These are phyloP conservation scores for Nephrotoma flavescens DNA, from an alignment of 2,888 invertebrate genomes.

Conservation along the genomic window DNA sequence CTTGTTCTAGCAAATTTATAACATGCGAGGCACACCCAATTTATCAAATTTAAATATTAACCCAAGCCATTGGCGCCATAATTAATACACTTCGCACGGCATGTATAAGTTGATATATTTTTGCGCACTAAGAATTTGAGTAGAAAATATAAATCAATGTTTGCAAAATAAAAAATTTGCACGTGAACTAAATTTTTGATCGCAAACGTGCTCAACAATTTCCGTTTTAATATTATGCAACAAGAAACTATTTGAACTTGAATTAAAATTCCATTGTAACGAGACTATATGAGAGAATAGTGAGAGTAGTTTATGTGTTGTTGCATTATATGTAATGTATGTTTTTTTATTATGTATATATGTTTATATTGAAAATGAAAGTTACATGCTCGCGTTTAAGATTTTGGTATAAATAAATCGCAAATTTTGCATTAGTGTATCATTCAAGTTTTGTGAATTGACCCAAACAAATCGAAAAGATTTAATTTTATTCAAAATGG, in stretches of 20 bases:
- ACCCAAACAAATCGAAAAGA: background rate
- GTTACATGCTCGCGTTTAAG: background rate
- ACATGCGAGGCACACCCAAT: background rate
- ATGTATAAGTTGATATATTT: background rate
- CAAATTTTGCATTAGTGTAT: background rate
- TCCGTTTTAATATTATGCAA: background rate
- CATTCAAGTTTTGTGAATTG: background rate
- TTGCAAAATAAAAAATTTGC: background rate
- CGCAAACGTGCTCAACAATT: background rate
- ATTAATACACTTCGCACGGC: background rate
- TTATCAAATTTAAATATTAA: background rate
- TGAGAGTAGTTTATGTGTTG: background rate
- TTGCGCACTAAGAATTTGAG: background rate
- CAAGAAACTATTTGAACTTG: background rate
- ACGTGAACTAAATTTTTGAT: background rate
- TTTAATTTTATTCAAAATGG: constrained; percentile 1
- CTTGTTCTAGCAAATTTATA: background rate
- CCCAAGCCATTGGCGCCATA: background rate
- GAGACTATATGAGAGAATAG: background rate
- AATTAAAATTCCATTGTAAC: background rate
- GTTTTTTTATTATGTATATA: background rate
- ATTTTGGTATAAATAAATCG: background rate
- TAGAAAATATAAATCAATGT: background rate
- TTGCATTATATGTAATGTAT: too few species aligned
- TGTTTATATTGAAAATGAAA: background rate